Evolutionary conservation across 2,888 invertebrate species (phyloP), one percentile per base, ranked within the genome.

Genomic region (Agrotis exclamationis): DNA sequence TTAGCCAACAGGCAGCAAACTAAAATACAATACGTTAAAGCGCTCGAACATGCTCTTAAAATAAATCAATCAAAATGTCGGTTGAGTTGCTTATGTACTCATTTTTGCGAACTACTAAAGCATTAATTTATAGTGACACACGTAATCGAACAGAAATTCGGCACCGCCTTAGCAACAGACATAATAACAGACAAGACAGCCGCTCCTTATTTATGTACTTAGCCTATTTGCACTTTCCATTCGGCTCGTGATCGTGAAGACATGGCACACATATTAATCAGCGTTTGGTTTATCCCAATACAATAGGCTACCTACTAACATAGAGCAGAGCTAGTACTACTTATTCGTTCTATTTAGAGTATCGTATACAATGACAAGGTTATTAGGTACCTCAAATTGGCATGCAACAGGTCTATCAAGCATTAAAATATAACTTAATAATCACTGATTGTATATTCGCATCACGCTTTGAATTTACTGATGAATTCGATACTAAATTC

Each of bases 401-500:
- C 68, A 82, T 83, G 78, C 74, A 76, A 56, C 64, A 74, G 75
- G 76, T 58, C 60, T 59, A 62, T 47, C 51, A 56, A 74, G 74
- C 66, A 79, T 84, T 81, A 73, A 81, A 78, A 75, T 74, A 75
- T 76, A 76, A 73, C 83, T 84, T 81, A 84, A 82, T 86, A 79
- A 79, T 78, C 71, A 62, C 63, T 68, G 48, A 75, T 85, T 86
- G 79, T 71, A 74, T 85, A 93, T 93, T 91, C 91, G 74, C 72
- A 86, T 85, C 93, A 87, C 87, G 89, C 53, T 62, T 83, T 86
- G 88, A 87, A 90, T 89, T 90, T 89, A 88, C 88, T 90, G 87
- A 89, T 87, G 85, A 85, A 85, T 86, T 83, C 74, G 78, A 84
- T 87, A 86, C 87, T 86, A 87, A 87, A 84, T 80, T 87, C 86